phyloP scores from a whole-genome alignment of 2,797 vertebrate species.

The Tadarida brasiliensis region DNA sequence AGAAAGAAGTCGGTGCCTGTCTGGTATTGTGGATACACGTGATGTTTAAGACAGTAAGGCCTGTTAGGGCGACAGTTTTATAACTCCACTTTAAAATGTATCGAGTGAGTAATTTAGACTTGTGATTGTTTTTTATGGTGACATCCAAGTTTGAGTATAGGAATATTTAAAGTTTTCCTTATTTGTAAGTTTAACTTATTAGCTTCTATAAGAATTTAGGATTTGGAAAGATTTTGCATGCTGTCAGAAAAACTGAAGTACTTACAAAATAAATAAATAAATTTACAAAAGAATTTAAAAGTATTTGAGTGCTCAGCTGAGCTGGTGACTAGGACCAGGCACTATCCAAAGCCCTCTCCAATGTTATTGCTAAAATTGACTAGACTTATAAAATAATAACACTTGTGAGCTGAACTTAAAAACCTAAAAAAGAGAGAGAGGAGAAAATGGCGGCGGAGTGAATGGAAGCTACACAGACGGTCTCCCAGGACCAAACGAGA shows the following conservation, averaged over 20 bases:
- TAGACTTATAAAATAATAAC: slow-evolving; percentile 42
- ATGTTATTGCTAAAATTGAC: slow-evolving; percentile 10
- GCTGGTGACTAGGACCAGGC: slow-evolving; percentile 45
- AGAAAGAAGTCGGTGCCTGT: neutral
- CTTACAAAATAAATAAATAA: slow-evolving; percentile 45
- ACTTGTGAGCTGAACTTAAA: slow-evolving; percentile 52
- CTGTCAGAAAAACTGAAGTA: slow-evolving; percentile 57
- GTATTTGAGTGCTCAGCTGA: slow-evolving; percentile 2
- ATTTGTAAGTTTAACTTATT: slow-evolving; percentile 57
- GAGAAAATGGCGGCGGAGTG: too few species aligned
- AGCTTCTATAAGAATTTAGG: slow-evolving; percentile 11
- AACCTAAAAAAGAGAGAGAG: too few species aligned
- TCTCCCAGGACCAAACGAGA: too few species aligned
- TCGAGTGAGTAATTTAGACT: slow-evolving; percentile 53
- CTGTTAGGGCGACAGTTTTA: neutral
- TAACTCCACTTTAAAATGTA: slow-evolving; percentile 52
- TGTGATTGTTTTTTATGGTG: slow-evolving; percentile 40
- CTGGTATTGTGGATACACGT: neutral
- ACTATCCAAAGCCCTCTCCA: slow-evolving; percentile 1
- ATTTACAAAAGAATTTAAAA: slow-evolving; percentile 50
- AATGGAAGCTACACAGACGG: too few species aligned
- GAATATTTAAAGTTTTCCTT: slow-evolving; percentile 53
- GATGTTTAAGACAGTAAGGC: neutral
- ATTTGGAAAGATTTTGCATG: slow-evolving; percentile 44
- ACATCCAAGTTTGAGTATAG: slow-evolving; percentile 58